Percentiles rank a stretch among this genome's conserved stretches.
Evolutionary conservation across 2,888 invertebrate genomes (phyloP).

Genomic region (Trichopria drosophilae): DNA sequence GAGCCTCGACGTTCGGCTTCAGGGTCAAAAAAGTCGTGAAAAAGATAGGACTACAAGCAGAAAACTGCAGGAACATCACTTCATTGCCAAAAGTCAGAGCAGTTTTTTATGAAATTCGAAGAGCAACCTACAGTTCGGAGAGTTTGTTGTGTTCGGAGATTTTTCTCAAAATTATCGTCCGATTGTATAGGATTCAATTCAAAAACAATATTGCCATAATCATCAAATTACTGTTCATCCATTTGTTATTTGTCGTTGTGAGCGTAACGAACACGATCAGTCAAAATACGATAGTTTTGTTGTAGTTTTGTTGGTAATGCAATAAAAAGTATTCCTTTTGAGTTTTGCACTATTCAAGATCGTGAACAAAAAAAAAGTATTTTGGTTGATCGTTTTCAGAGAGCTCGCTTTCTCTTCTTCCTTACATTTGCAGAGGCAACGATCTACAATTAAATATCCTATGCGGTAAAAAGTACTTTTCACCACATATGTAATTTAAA

Average conservation of each 20-base stretch:
- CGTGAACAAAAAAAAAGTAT: too few species aligned
- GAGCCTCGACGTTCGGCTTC: background rate
- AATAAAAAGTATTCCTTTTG: too few species aligned
- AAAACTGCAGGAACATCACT: slow-evolving; percentile 1
- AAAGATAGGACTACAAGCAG: background rate
- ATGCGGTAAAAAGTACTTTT: background rate
- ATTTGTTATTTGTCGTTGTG: too few species aligned
- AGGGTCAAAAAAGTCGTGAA: background rate
- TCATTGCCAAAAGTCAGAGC: slow-evolving; percentile 1
- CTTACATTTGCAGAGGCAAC: background rate
- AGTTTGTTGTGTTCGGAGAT: slow-evolving; percentile 1
- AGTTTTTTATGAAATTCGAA: background rate
- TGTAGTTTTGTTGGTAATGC: too few species aligned
- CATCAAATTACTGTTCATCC: slow-evolving; percentile 3
- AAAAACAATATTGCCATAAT: slow-evolving; percentile 3
- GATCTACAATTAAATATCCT: slow-evolving; percentile 1
- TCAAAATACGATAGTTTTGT: too few species aligned
- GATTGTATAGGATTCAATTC: background rate
- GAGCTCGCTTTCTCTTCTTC: background rate
- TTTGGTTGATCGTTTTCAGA: background rate
- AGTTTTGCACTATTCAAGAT: too few species aligned
- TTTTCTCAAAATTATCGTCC: slow-evolving; percentile 1
- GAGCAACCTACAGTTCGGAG: background rate
- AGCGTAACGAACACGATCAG: too few species aligned
- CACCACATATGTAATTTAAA: background rate